These are phyloP conservation scores for Eilema depressum DNA, from an alignment of 2,888 invertebrate genomes.

Conservation along the genomic window DNA sequence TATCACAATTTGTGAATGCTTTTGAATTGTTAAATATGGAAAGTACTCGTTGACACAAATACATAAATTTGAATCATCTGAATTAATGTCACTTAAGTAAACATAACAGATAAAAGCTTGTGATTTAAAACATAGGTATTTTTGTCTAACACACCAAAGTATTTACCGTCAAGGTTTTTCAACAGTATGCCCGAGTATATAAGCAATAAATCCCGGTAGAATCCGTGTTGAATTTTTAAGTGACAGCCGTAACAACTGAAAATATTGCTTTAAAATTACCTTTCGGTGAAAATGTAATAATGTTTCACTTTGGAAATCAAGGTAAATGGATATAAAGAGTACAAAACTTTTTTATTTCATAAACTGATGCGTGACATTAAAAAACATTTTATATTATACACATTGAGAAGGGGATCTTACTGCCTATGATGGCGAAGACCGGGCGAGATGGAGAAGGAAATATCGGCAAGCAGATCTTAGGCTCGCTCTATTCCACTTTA, in stretches of 20 bases:
- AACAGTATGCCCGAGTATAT: slow-evolving; percentile 17
- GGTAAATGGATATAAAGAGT: not conserved
- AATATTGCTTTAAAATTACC: slow-evolving; percentile 8
- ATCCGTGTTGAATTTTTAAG: slow-evolving; percentile 25
- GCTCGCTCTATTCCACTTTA: too few relatives aligned
- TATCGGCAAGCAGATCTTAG: too few relatives aligned
- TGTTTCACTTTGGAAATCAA: not conserved
- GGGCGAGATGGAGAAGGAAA: too few relatives aligned
- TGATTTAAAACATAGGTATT: slow-evolving; percentile 9
- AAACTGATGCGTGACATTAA: too few relatives aligned
- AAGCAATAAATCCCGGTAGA: slow-evolving; percentile 20
- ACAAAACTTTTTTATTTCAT: not conserved
- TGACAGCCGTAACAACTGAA: slow-evolving; percentile 11
- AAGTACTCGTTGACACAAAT: not conserved
- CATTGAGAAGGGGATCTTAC: too few relatives aligned
- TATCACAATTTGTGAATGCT: slow-evolving; percentile 35
- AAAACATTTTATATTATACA: too few relatives aligned
- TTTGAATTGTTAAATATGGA: slow-evolving; percentile 30
- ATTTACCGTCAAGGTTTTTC: slow-evolving; percentile 11
- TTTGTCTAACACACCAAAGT: slow-evolving; percentile 6
- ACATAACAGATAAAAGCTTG: slow-evolving; percentile 1
- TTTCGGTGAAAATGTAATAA: not conserved
- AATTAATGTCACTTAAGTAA: not conserved
- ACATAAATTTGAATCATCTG: slow-evolving; percentile 7
- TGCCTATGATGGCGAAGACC: too few relatives aligned